Evolutionary conservation across 1,140 invertebrate species (phyloP).

Genomic region (Zaprionus vittiger): DNA sequence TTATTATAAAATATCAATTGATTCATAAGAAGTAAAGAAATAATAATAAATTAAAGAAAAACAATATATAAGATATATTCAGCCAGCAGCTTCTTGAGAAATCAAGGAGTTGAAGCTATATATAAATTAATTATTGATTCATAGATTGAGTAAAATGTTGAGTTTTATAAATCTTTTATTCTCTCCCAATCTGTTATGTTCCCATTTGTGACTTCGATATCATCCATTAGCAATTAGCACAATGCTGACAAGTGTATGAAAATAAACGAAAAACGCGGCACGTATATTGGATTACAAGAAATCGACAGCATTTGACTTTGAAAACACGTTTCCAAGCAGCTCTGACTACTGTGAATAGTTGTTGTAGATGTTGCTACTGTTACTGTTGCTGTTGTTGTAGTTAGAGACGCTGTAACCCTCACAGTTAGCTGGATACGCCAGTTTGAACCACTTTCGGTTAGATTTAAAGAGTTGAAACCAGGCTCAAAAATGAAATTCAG

Average conservation of each 20-base stretch:
- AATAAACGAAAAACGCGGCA: constrained; percentile 26
- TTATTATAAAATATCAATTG: too few relatives aligned
- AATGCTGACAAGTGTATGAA: constrained; percentile 12
- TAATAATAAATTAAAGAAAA: too few relatives aligned
- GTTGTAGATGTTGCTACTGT: constrained; percentile 24
- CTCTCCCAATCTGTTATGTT: not conserved
- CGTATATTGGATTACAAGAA: constrained; percentile 66
- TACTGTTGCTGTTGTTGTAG: constrained; percentile 26
- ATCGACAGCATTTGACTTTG: constrained; percentile 46
- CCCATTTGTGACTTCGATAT: not conserved
- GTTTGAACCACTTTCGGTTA: constrained; percentile 76
- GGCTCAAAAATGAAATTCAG: constrained; percentile 31
- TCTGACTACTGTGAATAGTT: constrained; percentile 30
- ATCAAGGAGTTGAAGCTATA: too few relatives aligned
- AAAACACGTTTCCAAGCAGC: constrained; percentile 57
- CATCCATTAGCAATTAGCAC: constrained; percentile 53
- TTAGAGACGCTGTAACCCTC: constrained; percentile 60
- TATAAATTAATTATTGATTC: too few relatives aligned
- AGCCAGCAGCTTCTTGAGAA: too few relatives aligned
- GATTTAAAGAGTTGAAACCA: constrained; percentile 72
- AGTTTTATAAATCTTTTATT: not conserved
- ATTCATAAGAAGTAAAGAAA: too few relatives aligned
- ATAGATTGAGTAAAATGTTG: too few relatives aligned
- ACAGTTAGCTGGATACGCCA: constrained; percentile 63
- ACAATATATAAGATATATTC: too few relatives aligned